These are phyloP conservation scores for Drosophila sordidapex DNA, from an alignment of 2,888 invertebrate species.

Conservation along the genomic window DNA sequence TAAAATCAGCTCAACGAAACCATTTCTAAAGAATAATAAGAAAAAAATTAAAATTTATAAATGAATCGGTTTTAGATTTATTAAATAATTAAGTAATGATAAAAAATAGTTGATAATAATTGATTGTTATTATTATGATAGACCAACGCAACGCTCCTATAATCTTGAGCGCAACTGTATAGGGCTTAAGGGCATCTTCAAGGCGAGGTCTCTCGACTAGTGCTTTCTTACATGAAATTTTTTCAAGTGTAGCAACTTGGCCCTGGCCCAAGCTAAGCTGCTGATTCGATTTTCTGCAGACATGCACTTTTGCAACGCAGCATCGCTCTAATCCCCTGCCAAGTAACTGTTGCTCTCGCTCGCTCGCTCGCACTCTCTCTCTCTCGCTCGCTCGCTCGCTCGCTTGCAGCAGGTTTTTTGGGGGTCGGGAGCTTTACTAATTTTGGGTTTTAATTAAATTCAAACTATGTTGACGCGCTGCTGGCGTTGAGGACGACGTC, in stretches of 20 bases:
- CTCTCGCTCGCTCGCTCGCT: conserved; percentile 1
- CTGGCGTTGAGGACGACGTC: conserved; percentile 43
- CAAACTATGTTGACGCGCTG: conserved; percentile 76
- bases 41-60: neutral
- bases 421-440: conserved; percentile 53
- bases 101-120: no score
- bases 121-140: no score
- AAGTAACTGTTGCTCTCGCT: conserved; percentile 68
- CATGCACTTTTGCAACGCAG: conserved; percentile 74
- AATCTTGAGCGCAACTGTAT: neutral
- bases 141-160: neutral
- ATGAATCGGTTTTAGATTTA: neutral
- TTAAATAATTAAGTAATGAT: no score
- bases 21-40: neutral
- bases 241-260: conserved; percentile 1
- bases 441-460: conserved; percentile 83
- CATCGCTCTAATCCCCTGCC: conserved; percentile 67
- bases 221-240: neutral
- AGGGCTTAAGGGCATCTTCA: neutral
- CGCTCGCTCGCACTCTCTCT: conserved; percentile 13
- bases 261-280: conserved; percentile 53
- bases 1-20: neutral
- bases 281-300: conserved; percentile 82
- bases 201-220: neutral
- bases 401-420: conserved; percentile 9